Evolutionary conservation across 1,140 invertebrate genomes (phyloP).

Genomic region (Leptoteleia sp.): DNA sequence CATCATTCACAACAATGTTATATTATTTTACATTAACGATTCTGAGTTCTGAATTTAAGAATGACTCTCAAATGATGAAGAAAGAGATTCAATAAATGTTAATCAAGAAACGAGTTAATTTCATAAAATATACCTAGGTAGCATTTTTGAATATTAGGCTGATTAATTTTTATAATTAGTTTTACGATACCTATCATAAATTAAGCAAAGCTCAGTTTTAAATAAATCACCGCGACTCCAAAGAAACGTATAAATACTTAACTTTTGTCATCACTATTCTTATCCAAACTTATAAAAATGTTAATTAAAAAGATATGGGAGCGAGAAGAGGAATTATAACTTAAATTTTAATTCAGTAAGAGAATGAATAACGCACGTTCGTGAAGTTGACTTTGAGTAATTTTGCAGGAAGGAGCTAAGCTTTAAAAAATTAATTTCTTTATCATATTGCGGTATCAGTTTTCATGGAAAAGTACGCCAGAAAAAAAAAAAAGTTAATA

Average conservation of each 20-base stretch:
- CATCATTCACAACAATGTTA: conserved; percentile 7
- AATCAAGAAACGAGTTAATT: conserved; percentile 8
- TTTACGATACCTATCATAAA: conserved; percentile 14
- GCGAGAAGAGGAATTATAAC: conserved; percentile 14
- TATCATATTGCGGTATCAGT: too few relatives aligned
- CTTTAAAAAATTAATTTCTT: too few relatives aligned
- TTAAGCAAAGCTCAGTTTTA: conserved; percentile 5
- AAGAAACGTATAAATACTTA: conserved; percentile 13
- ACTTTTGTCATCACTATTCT: conserved; percentile 13
- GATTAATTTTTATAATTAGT: conserved; percentile 8
- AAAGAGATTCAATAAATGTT: conserved; percentile 22
- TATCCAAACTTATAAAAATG: conserved; percentile 28
- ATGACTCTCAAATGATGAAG: conserved; percentile 7
- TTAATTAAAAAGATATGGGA: conserved; percentile 8
- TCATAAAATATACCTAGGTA: conserved; percentile 12
- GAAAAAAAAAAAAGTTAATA: too few relatives aligned
- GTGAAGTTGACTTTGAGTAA: not conserved
- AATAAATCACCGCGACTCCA: conserved; percentile 8
- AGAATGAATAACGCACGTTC: conserved; percentile 10
- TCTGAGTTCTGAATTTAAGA: conserved; percentile 17
- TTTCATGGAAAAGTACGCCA: too few relatives aligned
- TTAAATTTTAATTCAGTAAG: conserved; percentile 6
- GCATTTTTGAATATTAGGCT: not conserved
- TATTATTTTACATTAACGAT: conserved; percentile 1
- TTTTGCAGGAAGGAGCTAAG: too few relatives aligned